Evolutionary conservation across 2,797 vertebrate genomes (phyloP), one percentile per base, ranked within the genome.

Genomic region (Tiaroga cobitis): DNA sequence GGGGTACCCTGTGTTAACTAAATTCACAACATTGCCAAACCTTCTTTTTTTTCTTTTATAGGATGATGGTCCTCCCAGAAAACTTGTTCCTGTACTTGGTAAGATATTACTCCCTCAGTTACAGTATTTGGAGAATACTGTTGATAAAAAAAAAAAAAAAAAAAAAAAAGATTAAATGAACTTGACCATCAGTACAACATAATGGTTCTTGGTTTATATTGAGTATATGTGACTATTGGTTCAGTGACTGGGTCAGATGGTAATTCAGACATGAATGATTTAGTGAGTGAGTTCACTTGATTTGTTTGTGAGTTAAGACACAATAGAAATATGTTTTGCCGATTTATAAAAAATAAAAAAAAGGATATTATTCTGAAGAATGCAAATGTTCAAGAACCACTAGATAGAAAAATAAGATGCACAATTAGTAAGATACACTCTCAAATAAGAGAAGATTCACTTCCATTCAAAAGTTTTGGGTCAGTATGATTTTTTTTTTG

Each of bases 81-180:
- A 90, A 61, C 75, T 96, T 80, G 67, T 95, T 86, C 94, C 95
- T 6, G 69, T 93, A 75, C 92, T 88, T 83, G 94, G 95, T 96
- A 91, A 92, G 93, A 89, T 46, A 68, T 81, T 8, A 8, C 51
- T 63, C 73, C 63, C 46, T 67, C n/a, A 16, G 15, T 26, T n/a
- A 19, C 11, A 39, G 34, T 41, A 61, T 77, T 54, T 54, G 10
- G 4, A 51, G 2, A 74, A 15, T 41, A 39, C n/a, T 61, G 59
- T 24, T 13, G 2, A 26, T 54, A 13, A 13, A 5, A 13, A 49
- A 21, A 54, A 54, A 54, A 7, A 7, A 16, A 49, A 0, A 16
- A 49, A 49, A 15, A 4, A 46, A 34, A 34, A 7, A 37, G 7
- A 8, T 39, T 1, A 43, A 43, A 43, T 43, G 0, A 13, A 13